A percentile compares a stretch with the other conserved stretches of the same genome.
Evolutionary conservation across 2,797 vertebrate species (phyloP).

Genomic region (Sparidentex hasta): DNA sequence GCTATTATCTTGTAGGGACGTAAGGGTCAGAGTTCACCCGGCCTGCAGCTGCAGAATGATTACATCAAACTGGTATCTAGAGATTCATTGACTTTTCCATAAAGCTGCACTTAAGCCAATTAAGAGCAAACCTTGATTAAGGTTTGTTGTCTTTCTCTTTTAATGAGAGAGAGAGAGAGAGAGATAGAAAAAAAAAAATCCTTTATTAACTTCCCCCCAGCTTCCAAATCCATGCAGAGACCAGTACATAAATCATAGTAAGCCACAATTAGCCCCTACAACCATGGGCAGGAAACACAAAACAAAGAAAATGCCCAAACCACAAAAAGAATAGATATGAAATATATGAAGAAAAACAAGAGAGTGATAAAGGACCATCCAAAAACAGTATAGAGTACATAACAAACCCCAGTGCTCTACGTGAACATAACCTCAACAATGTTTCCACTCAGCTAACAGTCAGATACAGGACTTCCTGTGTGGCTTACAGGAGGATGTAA

Average conservation of each 20-base stretch:
- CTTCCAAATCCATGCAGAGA: slow-evolving; percentile 54
- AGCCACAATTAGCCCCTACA: slow-evolving; percentile 50
- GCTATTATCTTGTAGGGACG: slow-evolving; percentile 64
- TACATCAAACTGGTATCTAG: slow-evolving; percentile 74
- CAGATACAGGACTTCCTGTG: neutral
- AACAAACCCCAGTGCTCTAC: neutral
- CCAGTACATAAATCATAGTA: slow-evolving; percentile 66
- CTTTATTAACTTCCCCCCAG: slow-evolving; percentile 46
- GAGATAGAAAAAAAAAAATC: slow-evolving; percentile 4
- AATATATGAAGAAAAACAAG: slow-evolving; percentile 5
- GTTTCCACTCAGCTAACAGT: neutral
- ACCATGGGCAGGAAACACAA: slow-evolving; percentile 28
- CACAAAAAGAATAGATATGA: slow-evolving; percentile 30
- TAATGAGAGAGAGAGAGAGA: slow-evolving; percentile 51
- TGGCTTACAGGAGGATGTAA: neutral
- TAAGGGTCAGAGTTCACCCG: slow-evolving; percentile 75
- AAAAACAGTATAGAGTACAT: neutral
- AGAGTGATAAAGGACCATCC: slow-evolving; percentile 19
- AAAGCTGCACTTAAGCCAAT: slow-evolving; percentile 77
- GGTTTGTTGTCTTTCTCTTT: slow-evolving; percentile 56
- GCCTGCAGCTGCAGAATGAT: slow-evolving; percentile 76
- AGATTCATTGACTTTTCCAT: slow-evolving; percentile 72
- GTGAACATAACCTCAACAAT: neutral
- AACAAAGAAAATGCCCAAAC: neutral
- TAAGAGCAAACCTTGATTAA: slow-evolving; percentile 69